These are phyloP conservation scores for Argyresthia goedartella DNA, from an alignment of 2,888 invertebrate genomes.

Conservation along the genomic window DNA sequence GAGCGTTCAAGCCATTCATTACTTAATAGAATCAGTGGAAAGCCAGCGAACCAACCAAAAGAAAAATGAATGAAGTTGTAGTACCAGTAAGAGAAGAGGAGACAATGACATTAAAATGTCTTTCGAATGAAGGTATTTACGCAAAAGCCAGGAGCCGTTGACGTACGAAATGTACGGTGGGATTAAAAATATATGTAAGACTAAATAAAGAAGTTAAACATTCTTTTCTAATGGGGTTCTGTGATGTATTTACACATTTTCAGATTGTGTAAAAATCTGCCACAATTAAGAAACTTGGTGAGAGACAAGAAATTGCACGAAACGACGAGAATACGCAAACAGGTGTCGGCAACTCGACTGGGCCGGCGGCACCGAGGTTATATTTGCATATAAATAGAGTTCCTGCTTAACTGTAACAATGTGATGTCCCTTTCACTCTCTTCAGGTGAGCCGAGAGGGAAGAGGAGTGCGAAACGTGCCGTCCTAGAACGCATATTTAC, in stretches of 20 bases:
- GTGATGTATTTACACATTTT: too few species aligned
- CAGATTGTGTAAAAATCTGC: too few species aligned
- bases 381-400: conserved; percentile 72
- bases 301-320: too few species aligned
- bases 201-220: too few species aligned
- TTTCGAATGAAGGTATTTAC: conserved; percentile 1
- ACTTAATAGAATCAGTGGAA: too few species aligned
- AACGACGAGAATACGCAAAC: conserved; percentile 65
- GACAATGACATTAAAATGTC: conserved; percentile 19
- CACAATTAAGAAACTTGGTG: too few species aligned
- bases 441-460: conserved; percentile 13
- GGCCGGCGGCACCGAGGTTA: conserved; percentile 45
- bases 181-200: too few species aligned
- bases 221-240: too few species aligned
- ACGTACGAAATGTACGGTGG: too few species aligned
- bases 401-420: conserved; percentile 70
- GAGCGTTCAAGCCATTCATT: too few species aligned
- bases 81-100: neutral
- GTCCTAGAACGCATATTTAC: conserved; percentile 50
- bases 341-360: conserved; percentile 44
- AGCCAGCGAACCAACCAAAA: neutral
- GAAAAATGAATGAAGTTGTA: neutral
- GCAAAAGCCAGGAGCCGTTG: too few species aligned
- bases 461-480: conserved; percentile 23
- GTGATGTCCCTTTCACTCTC: conserved; percentile 57